These are phyloP conservation scores for Apeltes quadracus DNA, from an alignment of 2,113 vertebrate genomes.

Conservation along the genomic window DNA sequence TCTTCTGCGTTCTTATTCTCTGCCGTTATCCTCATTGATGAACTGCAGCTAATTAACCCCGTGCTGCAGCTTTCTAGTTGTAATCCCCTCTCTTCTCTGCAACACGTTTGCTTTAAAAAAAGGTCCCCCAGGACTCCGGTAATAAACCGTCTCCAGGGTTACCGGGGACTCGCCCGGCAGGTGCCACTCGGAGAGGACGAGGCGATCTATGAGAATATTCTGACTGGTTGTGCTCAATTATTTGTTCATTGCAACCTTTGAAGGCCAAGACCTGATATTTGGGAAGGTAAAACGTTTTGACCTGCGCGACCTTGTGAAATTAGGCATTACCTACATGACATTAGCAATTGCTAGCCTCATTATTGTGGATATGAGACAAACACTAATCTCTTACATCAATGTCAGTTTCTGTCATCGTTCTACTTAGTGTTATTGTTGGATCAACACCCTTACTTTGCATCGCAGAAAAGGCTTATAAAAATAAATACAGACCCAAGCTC, in stretches of 20 bases:
- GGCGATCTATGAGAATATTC: slow-evolving; percentile 5
- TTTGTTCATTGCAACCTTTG: slow-evolving; percentile 37
- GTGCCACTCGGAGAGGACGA: slow-evolving; percentile 31
- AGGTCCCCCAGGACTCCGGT: slow-evolving; percentile 46
- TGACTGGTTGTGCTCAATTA: slow-evolving; percentile 27
- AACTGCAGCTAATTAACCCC: slow-evolving; percentile 68
- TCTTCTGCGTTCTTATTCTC: slow-evolving; percentile 46
- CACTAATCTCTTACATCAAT: not conserved
- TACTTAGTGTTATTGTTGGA: slow-evolving; percentile 5
- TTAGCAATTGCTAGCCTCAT: slow-evolving; percentile 13
- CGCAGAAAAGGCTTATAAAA: slow-evolving; percentile 6
- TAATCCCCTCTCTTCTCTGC: slow-evolving; percentile 35
- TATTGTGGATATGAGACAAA: slow-evolving; percentile 7
- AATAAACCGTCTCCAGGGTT: slow-evolving; percentile 46
- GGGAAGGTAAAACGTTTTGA: slow-evolving; percentile 15
- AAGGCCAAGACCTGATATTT: slow-evolving; percentile 3
- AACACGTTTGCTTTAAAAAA: slow-evolving; percentile 68
- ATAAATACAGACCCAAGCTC: not conserved
- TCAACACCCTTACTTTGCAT: not conserved
- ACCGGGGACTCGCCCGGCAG: slow-evolving; percentile 18
- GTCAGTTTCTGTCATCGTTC: not conserved
- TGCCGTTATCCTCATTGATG: slow-evolving; percentile 54
- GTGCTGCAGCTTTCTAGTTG: not conserved
- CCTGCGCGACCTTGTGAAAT: slow-evolving; percentile 14
- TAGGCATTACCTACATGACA: slow-evolving; percentile 5